phyloP scores from a whole-genome alignment of 2,888 invertebrate species.

The Onthophagus sagittarius region DNA sequence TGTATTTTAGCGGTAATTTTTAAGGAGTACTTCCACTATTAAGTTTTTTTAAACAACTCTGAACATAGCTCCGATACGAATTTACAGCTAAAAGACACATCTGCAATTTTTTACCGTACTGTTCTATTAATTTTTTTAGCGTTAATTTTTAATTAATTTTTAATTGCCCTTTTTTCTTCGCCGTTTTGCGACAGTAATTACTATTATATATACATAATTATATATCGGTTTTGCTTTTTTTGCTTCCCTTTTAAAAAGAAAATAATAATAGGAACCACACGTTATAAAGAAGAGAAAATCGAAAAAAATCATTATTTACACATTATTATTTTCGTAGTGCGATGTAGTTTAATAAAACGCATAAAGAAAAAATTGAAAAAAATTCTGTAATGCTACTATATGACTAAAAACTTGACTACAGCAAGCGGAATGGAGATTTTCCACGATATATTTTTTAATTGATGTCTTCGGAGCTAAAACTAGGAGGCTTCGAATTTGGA shows the following conservation, averaged over 20 bases:
- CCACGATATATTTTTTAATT: neutral
- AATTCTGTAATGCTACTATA: conserved; percentile 34
- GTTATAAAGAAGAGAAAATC: too few species aligned
- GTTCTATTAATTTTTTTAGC: conserved; percentile 21
- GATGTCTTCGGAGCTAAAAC: conserved; percentile 31
- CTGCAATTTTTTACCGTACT: conserved; percentile 41
- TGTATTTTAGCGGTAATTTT: conserved; percentile 55
- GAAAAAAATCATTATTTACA: conserved; percentile 23
- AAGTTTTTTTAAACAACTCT: conserved; percentile 30
- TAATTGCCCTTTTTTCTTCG: conserved; percentile 9
- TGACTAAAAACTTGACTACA: conserved; percentile 25
- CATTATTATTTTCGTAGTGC: conserved; percentile 44
- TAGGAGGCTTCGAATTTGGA: conserved; percentile 35
- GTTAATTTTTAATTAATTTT: conserved; percentile 26
- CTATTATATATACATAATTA: conserved; percentile 6
- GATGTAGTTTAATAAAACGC: conserved; percentile 42
- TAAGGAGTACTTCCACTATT: conserved; percentile 49
- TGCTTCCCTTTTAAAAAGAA: conserved; percentile 34
- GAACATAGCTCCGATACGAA: conserved; percentile 37
- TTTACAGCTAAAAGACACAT: conserved; percentile 46
- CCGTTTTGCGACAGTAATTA: conserved; percentile 1
- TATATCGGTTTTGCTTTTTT: conserved; percentile 33
- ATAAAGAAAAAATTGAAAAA: conserved; percentile 28
- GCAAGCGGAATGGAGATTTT: conserved; percentile 18
- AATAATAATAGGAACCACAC: conserved; percentile 19